Conservation (phyloP, 2,797 vertebrate species). For the Acanthornis magna region DNA sequence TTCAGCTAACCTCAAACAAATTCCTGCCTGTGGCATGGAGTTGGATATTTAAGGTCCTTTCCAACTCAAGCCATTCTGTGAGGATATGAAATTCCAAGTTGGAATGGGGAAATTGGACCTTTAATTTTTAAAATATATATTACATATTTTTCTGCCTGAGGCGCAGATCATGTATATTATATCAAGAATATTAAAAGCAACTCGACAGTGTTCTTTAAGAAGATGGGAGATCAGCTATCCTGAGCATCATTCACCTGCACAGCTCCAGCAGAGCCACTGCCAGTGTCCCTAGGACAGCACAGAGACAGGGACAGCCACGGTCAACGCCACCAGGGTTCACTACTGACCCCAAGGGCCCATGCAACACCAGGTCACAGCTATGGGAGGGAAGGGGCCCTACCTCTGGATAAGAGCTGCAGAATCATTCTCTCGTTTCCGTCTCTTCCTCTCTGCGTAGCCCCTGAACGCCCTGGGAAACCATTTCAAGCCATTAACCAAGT, state of each 20-base stretch:
- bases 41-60: background rate
- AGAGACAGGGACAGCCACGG: conserved; percentile 61
- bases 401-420: conserved; percentile 91
- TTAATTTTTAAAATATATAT: background rate
- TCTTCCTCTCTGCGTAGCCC: conserved; percentile 95
- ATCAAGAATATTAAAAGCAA: background rate
- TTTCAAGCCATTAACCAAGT: conserved; percentile 74
- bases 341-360: conserved; percentile 30
- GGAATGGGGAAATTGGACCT: background rate
- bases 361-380: conserved; percentile 32
- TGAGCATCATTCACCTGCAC: background rate
- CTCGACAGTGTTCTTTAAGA: conserved; percentile 8
- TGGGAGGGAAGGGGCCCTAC: conserved; percentile 80
- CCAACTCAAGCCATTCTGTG: background rate
- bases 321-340: background rate
- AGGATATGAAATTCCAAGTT: background rate
- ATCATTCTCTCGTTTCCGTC: conserved; percentile 92
- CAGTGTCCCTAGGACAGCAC: background rate
- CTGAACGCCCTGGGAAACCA: conserved; percentile 95
- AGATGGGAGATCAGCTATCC: background rate
- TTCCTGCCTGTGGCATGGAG: background rate
- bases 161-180: background rate
- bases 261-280: background rate
- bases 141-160: background rate
- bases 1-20: background rate